Evolutionary conservation across 2,888 invertebrate genomes (phyloP), one percentile per base, ranked within the genome.

Genomic region (Plebejus anna): DNA sequence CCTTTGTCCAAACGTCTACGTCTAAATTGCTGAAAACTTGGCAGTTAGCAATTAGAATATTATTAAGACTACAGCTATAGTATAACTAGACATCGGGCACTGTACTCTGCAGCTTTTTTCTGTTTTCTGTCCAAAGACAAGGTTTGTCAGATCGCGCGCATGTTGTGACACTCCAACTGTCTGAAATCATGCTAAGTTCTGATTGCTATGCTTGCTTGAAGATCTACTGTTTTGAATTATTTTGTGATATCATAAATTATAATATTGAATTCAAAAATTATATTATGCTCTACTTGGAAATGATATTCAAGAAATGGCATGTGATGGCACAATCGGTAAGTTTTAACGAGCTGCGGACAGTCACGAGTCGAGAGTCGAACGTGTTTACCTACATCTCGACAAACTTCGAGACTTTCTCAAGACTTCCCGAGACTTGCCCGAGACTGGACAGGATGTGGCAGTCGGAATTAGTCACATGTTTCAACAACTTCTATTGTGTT

Each of bases 341-440:
- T 73, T 73, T 73, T 73, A 73, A 73, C 73, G 73, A 73, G 73
- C 73, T 73, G 51, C 16, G 47, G 73, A 55, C 73, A 72, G 47
- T 72, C 73, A 51, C 51, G 55, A 28, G 73, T 32, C 32, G 73
- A 55, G 80, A 79, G 81, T 80, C 79, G 77, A 71, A 78, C 81
- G 80, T 79, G 80, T 80, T 78, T 79, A 78, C 78, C 76, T 76
- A 36, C 11, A 76, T 76, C 78, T 78, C 78, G 78, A 75, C 72
- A 76, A 78, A 78, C 73, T 73, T 73, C 32, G 73, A 66, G 66
- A 66, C 66, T 61, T 61, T 61, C 61, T 36, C 66, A 32, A 13
- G 66, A 66, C 66, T 66, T 66, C 55, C 55, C 55, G 32, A 73
- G 73, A 55, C 73, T 42, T 22, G 72, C 2, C 55, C 28, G 47